phyloP scores from a whole-genome alignment of 2,888 invertebrate species.

The Amphipyra tragopoginis region DNA sequence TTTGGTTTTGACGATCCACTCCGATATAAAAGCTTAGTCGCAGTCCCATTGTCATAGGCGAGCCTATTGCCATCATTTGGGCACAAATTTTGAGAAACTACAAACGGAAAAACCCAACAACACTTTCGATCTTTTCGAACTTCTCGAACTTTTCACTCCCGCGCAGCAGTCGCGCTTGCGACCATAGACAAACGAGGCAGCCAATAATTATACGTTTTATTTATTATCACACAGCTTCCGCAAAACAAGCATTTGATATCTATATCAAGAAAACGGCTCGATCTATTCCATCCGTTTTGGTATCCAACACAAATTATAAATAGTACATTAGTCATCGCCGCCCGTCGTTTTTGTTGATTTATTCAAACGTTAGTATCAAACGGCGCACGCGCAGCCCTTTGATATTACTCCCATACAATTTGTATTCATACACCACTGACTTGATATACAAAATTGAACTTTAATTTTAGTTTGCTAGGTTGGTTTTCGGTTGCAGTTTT shows the following conservation, averaged over 20 bases:
- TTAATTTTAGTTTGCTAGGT: conserved; percentile 47
- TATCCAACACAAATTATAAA: conserved; percentile 75
- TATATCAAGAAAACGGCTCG: background rate
- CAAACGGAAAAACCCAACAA: too few species aligned
- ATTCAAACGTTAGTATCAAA: conserved; percentile 85
- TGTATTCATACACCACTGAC: conserved; percentile 73
- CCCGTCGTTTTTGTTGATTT: conserved; percentile 89
- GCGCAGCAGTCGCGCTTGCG: too few species aligned
- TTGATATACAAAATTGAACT: conserved; percentile 55
- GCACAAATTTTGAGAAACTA: too few species aligned
- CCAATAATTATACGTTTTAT: too few species aligned
- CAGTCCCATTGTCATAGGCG: too few species aligned
- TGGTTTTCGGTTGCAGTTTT: conserved; percentile 32
- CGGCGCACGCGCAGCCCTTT: conserved; percentile 81
- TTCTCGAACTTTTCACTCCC: too few species aligned
- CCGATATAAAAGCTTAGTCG: too few species aligned
- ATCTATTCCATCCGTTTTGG: conserved; percentile 61
- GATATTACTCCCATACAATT: conserved; percentile 86
- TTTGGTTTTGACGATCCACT: too few species aligned
- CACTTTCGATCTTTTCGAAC: too few species aligned
- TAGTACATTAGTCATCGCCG: conserved; percentile 84
- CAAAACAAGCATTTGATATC: conserved; percentile 5
- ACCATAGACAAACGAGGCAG: too few species aligned
- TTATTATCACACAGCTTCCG: too few species aligned
- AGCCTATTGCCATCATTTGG: too few species aligned